phyloP scores from a whole-genome alignment of 2,797 vertebrate species.

The Brachymystax lenok region DNA sequence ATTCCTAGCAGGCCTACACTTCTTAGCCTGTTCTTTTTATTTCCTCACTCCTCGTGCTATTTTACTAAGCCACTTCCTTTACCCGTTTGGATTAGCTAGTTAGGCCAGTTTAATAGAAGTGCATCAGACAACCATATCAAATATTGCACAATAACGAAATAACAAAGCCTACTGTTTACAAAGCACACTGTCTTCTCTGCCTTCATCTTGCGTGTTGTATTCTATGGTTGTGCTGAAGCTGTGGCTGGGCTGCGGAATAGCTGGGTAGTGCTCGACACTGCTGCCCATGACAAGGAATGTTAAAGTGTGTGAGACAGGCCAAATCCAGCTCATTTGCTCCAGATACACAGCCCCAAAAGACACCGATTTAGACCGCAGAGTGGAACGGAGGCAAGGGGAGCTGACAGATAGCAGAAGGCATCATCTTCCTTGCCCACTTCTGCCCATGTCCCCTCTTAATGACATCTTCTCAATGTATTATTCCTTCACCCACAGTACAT shows the following conservation, averaged over 20 bases:
- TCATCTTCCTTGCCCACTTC: background rate
- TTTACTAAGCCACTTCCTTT: background rate
- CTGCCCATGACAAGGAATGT: slow-evolving; percentile 78
- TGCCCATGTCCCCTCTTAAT: too few relatives aligned
- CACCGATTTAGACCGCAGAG: slow-evolving; percentile 43
- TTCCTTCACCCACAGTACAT: background rate
- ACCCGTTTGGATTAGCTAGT: background rate
- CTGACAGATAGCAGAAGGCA: slow-evolving; percentile 63
- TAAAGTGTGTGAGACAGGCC: slow-evolving; percentile 71
- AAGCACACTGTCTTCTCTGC: slow-evolving; percentile 6
- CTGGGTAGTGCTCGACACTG: slow-evolving; percentile 11
- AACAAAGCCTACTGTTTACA: slow-evolving; percentile 12
- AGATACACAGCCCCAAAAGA: slow-evolving; percentile 47
- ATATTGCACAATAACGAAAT: slow-evolving; percentile 8
- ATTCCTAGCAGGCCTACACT: background rate
- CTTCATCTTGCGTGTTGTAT: slow-evolving; percentile 16
- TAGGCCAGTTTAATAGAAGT: background rate
- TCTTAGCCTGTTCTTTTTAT: background rate
- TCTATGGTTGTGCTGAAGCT: slow-evolving; percentile 20
- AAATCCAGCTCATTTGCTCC: slow-evolving; percentile 77
- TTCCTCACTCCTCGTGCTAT: background rate
- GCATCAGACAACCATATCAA: background rate
- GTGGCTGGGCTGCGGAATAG: slow-evolving; percentile 10
- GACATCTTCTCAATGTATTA: too few relatives aligned
- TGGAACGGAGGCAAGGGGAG: slow-evolving; percentile 42